Evolutionary conservation across 1,140 invertebrate species (phyloP).

Genomic region (Musca vetustissima): DNA sequence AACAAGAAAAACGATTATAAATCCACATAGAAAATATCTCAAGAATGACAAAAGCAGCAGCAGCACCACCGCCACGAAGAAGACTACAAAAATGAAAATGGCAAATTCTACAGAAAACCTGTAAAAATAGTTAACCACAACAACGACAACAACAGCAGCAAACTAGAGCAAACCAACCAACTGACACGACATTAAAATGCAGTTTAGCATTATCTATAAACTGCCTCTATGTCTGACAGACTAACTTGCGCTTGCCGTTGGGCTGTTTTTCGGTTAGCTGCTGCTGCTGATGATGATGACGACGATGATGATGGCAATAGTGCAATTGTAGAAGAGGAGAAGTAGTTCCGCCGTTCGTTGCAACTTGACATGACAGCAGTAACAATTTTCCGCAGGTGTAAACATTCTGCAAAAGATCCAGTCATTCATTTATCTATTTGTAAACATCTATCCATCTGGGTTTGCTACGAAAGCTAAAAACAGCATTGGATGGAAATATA

Average conservation of each 20-base stretch:
- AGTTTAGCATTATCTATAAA: slow-evolving; percentile 12
- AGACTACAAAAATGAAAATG: not conserved
- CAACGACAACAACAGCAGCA: not conserved
- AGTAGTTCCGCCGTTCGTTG: not conserved
- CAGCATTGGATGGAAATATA: no score
- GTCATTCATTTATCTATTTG: slow-evolving; percentile 10
- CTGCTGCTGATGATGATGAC: no score
- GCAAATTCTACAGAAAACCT: not conserved
- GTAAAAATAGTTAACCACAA: no score
- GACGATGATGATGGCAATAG: no score
- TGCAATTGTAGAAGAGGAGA: not conserved
- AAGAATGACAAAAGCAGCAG: slow-evolving; percentile 1
- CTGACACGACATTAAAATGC: slow-evolving; percentile 17
- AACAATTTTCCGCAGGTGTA: slow-evolving; percentile 22
- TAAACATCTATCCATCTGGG: not conserved
- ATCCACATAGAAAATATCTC: not conserved
- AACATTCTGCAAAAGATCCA: not conserved
- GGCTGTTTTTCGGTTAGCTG: no score
- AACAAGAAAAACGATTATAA: not conserved
- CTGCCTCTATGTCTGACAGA: no score
- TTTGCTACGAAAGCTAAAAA: no score
- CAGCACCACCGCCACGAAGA: not conserved
- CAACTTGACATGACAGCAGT: slow-evolving; percentile 9
- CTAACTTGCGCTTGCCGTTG: no score
- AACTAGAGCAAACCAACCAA: not conserved